phyloP scores from a whole-genome alignment of 1,140 invertebrate species.

The Papilio glaucus region DNA sequence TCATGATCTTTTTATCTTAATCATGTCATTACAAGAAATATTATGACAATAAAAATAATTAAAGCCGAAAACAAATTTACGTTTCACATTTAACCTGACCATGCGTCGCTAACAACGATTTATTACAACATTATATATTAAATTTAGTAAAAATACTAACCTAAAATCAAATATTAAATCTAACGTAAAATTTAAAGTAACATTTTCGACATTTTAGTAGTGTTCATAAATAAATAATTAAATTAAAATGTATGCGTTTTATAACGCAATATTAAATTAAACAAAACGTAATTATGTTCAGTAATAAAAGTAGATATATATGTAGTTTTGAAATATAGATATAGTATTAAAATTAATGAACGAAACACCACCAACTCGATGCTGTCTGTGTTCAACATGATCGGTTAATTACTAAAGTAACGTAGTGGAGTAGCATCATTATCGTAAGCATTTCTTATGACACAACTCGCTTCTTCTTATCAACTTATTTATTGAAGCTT shows the following conservation, averaged over 20 bases:
- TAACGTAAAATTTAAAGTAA: conserved; percentile 3
- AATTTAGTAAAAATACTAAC: conserved; percentile 10
- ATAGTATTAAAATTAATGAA: conserved; percentile 52
- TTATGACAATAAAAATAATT: conserved; percentile 31
- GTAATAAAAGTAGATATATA: conserved; percentile 30
- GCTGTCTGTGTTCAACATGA: conserved; percentile 68
- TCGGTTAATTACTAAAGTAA: conserved; percentile 40
- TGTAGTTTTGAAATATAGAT: conserved; percentile 29
- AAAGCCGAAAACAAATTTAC: neutral
- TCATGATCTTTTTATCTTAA: neutral
- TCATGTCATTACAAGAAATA: conserved; percentile 29
- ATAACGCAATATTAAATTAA: conserved; percentile 4
- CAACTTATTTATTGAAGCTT: conserved; percentile 24
- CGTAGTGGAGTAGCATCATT: conserved; percentile 40
- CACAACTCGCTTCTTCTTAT: conserved; percentile 30
- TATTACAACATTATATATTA: neutral
- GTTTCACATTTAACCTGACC: neutral
- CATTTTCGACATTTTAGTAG: conserved; percentile 15
- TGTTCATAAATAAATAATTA: conserved; percentile 2
- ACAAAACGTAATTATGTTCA: conserved; percentile 18
- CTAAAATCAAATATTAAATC: neutral
- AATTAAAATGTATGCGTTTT: conserved; percentile 13
- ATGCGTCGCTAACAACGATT: conserved; percentile 13
- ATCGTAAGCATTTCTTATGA: neutral
- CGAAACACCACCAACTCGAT: conserved; percentile 68